These are phyloP conservation scores for Indri indri DNA, from an alignment of 2,113 vertebrate genomes.

Conservation along the genomic window DNA sequence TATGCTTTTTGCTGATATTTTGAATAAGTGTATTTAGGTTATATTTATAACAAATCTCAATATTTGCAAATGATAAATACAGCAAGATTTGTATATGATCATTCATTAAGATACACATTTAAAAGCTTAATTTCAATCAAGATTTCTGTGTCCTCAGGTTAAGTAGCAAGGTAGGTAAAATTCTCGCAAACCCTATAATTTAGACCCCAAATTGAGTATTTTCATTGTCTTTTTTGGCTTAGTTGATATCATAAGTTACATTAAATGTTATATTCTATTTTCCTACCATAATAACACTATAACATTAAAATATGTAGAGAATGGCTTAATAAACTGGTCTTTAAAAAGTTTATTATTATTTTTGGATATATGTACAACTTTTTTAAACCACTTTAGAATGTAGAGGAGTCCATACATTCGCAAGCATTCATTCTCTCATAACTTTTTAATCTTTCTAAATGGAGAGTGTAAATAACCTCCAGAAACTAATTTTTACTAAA, in stretches of 20 bases:
- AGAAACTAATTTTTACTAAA: background rate
- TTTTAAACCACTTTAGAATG: background rate
- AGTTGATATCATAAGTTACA: background rate
- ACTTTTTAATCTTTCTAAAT: background rate
- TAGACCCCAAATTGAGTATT: background rate
- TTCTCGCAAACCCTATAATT: background rate
- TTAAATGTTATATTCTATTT: background rate
- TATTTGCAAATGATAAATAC: conserved; percentile 35
- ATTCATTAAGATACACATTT: background rate
- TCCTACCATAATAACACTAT: background rate
- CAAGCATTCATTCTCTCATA: background rate
- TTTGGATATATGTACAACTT: background rate
- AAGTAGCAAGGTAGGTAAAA: background rate
- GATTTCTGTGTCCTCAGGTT: background rate
- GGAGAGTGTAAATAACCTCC: background rate
- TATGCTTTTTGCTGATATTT: conserved; percentile 39
- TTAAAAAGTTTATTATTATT: background rate
- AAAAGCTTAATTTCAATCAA: conserved; percentile 10
- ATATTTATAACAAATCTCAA: conserved; percentile 25
- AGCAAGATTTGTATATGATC: conserved; percentile 9
- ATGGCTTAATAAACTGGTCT: background rate
- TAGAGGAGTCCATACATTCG: background rate
- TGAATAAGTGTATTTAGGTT: conserved; percentile 29
- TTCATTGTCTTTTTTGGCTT: background rate
- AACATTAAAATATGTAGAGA: background rate